phyloP scores from a whole-genome alignment of 1,140 invertebrate species.

The Zaprionus kolodkinae region DNA sequence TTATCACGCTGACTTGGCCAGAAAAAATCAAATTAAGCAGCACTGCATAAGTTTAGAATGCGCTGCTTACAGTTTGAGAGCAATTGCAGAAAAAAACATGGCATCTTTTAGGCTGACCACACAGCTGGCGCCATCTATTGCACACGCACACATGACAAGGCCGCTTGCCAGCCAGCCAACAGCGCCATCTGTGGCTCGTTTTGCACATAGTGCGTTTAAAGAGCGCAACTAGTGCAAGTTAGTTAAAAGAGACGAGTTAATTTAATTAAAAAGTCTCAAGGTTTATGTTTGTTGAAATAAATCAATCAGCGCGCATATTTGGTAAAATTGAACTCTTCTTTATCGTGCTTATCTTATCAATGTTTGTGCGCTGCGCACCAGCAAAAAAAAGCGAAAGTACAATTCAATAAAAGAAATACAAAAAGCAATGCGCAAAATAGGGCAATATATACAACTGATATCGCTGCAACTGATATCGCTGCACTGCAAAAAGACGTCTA shows the following conservation, averaged over 20 bases:
- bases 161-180: not conserved
- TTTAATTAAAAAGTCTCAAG: too few relatives aligned
- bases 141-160: too few relatives aligned
- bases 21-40: too few relatives aligned
- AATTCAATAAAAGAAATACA: not conserved
- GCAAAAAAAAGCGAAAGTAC: not conserved
- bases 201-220: too few relatives aligned
- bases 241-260: too few relatives aligned
- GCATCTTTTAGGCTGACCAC: not conserved
- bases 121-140: not conserved
- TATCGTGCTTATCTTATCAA: constrained; percentile 2
- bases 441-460: not conserved
- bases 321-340: not conserved
- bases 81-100: too few relatives aligned
- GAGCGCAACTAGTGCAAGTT: too few relatives aligned
- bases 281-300: too few relatives aligned
- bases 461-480: not conserved
- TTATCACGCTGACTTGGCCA: too few relatives aligned
- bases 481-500: not conserved
- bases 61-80: not conserved
- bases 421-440: not conserved
- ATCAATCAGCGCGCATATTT: not conserved
- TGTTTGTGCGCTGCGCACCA: not conserved
- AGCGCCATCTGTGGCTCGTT: too few relatives aligned
- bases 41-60: too few relatives aligned